Percentiles rank a stretch among this genome's conserved stretches.
Evolutionary conservation across 1,140 invertebrate genomes (phyloP).

Genomic region (Lithobius niger): DNA sequence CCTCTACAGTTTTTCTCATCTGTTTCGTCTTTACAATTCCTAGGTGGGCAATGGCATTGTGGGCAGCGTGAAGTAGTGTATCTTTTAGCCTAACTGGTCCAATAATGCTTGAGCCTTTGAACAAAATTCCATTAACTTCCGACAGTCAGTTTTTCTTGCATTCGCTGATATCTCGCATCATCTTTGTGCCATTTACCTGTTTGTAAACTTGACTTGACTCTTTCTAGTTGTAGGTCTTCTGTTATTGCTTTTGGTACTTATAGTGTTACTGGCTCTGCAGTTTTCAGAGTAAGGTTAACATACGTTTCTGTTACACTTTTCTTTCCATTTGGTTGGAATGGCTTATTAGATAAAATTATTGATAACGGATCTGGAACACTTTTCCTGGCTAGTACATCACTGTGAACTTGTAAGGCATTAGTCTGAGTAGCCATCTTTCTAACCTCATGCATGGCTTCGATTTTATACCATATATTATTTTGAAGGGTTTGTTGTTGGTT

Average conservation of each 20-base stretch:
- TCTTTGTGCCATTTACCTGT: not conserved
- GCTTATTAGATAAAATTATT: no score
- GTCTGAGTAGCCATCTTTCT: no score
- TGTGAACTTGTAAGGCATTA: not conserved
- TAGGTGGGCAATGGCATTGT: conserved; percentile 26
- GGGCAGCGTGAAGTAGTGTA: conserved; percentile 11
- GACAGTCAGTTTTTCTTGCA: not conserved
- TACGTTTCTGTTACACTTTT: no score
- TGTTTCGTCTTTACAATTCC: conserved; percentile 26
- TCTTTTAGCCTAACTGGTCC: not conserved
- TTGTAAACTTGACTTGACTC: not conserved
- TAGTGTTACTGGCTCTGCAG: no score
- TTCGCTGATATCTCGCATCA: not conserved
- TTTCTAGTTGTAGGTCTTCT: no score
- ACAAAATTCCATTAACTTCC: not conserved
- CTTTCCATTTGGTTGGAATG: no score
- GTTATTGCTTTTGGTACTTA: no score
- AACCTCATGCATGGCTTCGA: not conserved
- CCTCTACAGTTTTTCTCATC: conserved; percentile 30
- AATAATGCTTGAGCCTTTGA: not conserved
- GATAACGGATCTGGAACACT: no score
- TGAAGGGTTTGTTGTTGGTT: not conserved
- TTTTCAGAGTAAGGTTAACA: no score
- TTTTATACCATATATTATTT: not conserved
- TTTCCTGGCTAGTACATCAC: no score